Conservation (phyloP, 1,140 invertebrate genomes). For the Telenomus remus region DNA sequence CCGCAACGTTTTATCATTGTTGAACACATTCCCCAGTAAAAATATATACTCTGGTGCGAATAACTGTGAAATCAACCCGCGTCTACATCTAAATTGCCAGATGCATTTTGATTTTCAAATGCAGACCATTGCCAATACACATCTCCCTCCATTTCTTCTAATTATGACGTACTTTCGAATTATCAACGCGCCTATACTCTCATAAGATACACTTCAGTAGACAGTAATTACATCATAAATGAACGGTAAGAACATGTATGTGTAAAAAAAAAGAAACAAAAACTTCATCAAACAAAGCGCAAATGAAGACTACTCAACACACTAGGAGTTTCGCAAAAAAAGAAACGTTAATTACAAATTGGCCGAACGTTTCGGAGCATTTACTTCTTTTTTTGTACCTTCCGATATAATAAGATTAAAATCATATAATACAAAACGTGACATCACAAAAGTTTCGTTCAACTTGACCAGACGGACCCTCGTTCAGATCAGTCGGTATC, state of each 20-base stretch:
- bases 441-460: slow-evolving; percentile 10
- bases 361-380: slow-evolving; percentile 1
- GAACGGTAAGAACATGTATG: too few species aligned
- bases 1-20: slow-evolving; percentile 25
- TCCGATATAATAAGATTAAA: slow-evolving; percentile 6
- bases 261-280: too few species aligned
- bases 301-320: too few species aligned
- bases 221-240: too few species aligned
- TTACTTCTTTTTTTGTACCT: slow-evolving; percentile 20
- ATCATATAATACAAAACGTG: slow-evolving; percentile 26
- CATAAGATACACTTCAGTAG: too few species aligned
- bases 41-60: slow-evolving; percentile 28
- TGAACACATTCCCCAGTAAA: slow-evolving; percentile 17
- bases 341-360: background rate
- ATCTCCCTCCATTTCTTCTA: too few species aligned
- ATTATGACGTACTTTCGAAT: too few species aligned
- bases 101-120: slow-evolving; percentile 10
- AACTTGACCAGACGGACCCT: background rate
- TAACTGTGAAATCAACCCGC: slow-evolving; percentile 16
- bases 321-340: too few species aligned
- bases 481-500: slow-evolving; percentile 56
- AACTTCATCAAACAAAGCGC: too few species aligned
- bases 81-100: slow-evolving; percentile 1
- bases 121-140: background rate
- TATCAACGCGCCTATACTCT: background rate